Percentiles rank a stretch among this genome's conserved stretches.
These are phyloP conservation scores for Hypomecis atomaria DNA, from an alignment of 2,888 invertebrate species.

Conservation along the genomic window DNA sequence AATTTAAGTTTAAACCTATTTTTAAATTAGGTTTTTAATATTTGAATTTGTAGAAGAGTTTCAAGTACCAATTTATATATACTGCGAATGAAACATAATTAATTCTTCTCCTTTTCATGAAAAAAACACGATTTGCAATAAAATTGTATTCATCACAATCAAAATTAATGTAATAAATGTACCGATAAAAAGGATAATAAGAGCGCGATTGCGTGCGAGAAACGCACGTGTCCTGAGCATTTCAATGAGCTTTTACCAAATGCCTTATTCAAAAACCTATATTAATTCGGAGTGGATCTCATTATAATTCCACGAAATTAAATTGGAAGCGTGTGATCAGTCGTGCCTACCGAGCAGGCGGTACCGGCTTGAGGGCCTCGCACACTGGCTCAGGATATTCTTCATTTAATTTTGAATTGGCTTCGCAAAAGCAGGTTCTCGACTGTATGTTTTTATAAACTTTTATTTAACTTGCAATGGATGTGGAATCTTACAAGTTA, in stretches of 20 bases:
- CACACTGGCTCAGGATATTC: background rate
- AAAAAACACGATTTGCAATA: background rate
- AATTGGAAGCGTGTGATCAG: slow-evolving; percentile 58
- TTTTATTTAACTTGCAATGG: too few species aligned
- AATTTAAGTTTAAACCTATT: too few species aligned
- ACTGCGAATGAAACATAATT: background rate
- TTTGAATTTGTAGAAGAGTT: too few species aligned
- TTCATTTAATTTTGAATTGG: background rate
- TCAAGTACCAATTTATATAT: too few species aligned
- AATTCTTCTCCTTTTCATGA: background rate
- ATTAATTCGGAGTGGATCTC: slow-evolving; percentile 58
- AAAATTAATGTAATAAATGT: slow-evolving; percentile 12
- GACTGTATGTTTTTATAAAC: too few species aligned
- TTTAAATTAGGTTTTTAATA: too few species aligned
- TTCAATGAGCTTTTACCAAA: slow-evolving; percentile 32
- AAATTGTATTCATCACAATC: background rate
- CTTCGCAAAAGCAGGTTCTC: too few species aligned
- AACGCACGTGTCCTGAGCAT: slow-evolving; percentile 31
- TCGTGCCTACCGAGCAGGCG: slow-evolving; percentile 42
- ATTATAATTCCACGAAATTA: slow-evolving; percentile 57
- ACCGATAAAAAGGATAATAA: slow-evolving; percentile 21
- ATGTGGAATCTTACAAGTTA: too few species aligned
- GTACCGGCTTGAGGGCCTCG: slow-evolving; percentile 14
- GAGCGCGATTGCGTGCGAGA: slow-evolving; percentile 34
- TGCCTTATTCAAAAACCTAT: slow-evolving; percentile 53